A percentile compares a stretch with the other conserved stretches of the same genome.
Conservation (phyloP, 1,140 invertebrate genomes). For the Meloidogyne hapla region DNA sequence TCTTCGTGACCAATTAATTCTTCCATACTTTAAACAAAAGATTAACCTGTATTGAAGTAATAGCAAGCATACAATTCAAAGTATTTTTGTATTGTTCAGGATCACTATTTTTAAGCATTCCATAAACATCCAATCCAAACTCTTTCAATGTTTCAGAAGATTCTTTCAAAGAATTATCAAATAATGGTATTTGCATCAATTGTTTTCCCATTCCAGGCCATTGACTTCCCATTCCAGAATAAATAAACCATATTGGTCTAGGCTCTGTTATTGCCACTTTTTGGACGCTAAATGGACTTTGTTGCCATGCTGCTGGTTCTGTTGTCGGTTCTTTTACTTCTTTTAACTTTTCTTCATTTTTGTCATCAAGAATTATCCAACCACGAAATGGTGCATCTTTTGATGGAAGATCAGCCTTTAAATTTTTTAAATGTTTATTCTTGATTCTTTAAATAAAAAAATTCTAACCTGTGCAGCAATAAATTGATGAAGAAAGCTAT, state of each 20-base stretch:
- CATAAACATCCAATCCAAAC: conserved; percentile 77
- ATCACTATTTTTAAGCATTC: conserved; percentile 76
- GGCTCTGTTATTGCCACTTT: conserved; percentile 66
- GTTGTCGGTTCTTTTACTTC: conserved; percentile 57
- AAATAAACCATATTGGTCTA: conserved; percentile 84
- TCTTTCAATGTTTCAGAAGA: conserved; percentile 73
- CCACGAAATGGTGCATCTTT: conserved; percentile 60
- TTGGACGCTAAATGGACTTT: conserved; percentile 66
- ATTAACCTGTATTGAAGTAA: conserved; percentile 84
- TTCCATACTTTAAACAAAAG: conserved; percentile 3
- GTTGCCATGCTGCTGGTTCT: conserved; percentile 38
- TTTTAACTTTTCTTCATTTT: background rate
- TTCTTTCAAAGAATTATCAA: conserved; percentile 76
- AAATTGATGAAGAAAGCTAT: conserved; percentile 56
- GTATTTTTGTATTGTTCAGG: conserved; percentile 75
- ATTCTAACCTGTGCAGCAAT: conserved; percentile 48
- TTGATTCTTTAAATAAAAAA: conserved; percentile 6
- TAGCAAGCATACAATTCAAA: conserved; percentile 83
- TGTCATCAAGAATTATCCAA: conserved; percentile 36
- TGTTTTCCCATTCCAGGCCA: conserved; percentile 88
- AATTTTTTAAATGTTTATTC: background rate
- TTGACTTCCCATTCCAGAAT: conserved; percentile 93
- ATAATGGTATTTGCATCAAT: conserved; percentile 77
- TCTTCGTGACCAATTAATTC: background rate
- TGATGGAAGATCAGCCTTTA: conserved; percentile 55